phyloP scores from a whole-genome alignment of 2,113 vertebrate genomes.

The Apeltes quadracus region DNA sequence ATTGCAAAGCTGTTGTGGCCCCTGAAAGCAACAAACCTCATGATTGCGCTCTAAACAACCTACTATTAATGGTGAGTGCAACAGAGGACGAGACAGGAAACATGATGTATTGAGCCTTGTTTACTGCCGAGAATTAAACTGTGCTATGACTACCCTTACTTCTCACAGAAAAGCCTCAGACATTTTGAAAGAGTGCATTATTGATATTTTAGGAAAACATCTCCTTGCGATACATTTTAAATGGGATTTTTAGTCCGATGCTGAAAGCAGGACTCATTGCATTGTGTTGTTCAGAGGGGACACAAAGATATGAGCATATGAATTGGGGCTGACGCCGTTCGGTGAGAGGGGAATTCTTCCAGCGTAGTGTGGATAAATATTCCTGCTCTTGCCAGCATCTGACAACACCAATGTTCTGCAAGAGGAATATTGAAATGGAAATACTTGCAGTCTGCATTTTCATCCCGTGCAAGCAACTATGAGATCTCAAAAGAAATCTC shows the following conservation, averaged over 20 bases:
- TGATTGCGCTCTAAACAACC: constrained; percentile 67
- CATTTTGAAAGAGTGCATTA: background rate
- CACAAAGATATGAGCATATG: constrained; percentile 18
- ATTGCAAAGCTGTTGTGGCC: constrained; percentile 47
- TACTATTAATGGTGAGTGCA: constrained; percentile 53
- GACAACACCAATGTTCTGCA: constrained; percentile 45
- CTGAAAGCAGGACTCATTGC: background rate
- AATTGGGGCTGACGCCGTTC: constrained; percentile 25
- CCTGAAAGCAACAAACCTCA: constrained; percentile 69
- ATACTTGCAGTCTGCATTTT: constrained; percentile 34
- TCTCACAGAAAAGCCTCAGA: constrained; percentile 26
- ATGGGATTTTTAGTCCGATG: background rate
- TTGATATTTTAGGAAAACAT: constrained; percentile 7
- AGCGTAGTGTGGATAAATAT: constrained; percentile 32
- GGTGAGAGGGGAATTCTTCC: constrained; percentile 8
- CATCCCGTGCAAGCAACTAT: constrained; percentile 16
- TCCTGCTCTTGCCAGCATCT: constrained; percentile 23
- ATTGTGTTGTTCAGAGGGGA: background rate
- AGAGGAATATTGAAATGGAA: constrained; percentile 43
- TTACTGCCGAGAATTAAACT: constrained; percentile 52
- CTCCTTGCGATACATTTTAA: constrained; percentile 31
- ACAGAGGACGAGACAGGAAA: constrained; percentile 28
- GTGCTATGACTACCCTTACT: constrained; percentile 54
- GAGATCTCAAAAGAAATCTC: constrained; percentile 42
- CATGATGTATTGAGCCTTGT: constrained; percentile 24